Base-by-base conservation (phyloP, 2,113 vertebrate genomes). In the Lycaon pictus region DNA sequence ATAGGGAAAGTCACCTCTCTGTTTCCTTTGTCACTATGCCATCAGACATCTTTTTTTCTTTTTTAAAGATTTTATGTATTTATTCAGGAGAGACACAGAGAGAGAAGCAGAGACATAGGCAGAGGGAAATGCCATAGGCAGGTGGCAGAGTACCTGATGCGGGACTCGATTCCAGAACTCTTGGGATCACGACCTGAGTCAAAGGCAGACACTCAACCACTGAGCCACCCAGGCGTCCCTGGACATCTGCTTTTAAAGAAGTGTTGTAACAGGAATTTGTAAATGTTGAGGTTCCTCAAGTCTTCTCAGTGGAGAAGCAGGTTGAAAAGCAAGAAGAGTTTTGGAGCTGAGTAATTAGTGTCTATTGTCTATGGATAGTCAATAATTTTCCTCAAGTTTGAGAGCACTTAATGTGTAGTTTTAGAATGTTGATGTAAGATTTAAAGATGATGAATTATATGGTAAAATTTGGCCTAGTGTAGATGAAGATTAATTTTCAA, bases 361-460 rank as follows among this genome's bases (percentile, higher is more conserved):
- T 37, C 53, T 4, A 4, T 79, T 5, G 27, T 82, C 22, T 60
- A 3, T 63, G 0, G 20, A 53, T 43, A 48, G 29, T 82, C 27
- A 71, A 37, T 27, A 92, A 7, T 8, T 92, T 80, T 56, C 29
- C 65, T 79, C 17, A 71, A n/a, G 96, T 86, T 67, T 89, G 17
- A 93, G 9, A 43, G 7, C 6, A 63, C 0, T 60, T 63, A n/a
- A 20, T 32, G 0, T n/a, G 29, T 93, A 43, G 69, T 88, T 90
- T 94, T 81, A 12, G 88, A 97, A n/a, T 76, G 17, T 65, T 93
- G 71, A 4, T 79, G 4, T 76, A 71, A 87, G 12, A n/a, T 23
- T 67, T 65, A 87, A n/a, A 88, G 8, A 92, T 81, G 8, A 92
- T 81, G 91, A 27, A 88, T 92, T 94, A 60, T 84, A 13, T 51